Evolutionary conservation across 1,140 invertebrate genomes (phyloP), one percentile per base, ranked within the genome.

Genomic region (Drosophila quadrilineata): DNA sequence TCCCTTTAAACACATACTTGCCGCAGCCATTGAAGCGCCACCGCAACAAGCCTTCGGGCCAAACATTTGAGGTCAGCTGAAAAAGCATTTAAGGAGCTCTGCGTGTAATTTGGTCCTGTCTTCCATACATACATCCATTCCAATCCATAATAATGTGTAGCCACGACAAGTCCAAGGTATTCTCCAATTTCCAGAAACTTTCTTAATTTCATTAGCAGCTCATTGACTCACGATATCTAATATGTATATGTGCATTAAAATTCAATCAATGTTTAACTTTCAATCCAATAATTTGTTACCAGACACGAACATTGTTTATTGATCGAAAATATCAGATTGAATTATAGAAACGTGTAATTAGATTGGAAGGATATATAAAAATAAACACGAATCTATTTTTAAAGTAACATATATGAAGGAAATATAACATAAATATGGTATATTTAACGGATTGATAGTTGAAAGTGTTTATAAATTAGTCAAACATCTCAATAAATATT

Each of bases 51-150:
- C n/a, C 24, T 12, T 6, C 9, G 9, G 21, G 22, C 6, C 12
- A 22, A n/a, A 53, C 49, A n/a, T 53, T 53, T 53, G 49, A 19
- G 49, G 49, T 53, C 49, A 53, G 49, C 16, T 17, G 22, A 21
- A 29, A 40, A 28, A 28, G 35, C 35, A 36, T 50, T 50, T 50
- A 36, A 38, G 24, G 48, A 35, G 33, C 35, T n/a, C n/a, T 40
- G 38, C 33, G 49, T 40, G 49, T 52, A 52, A 38, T 40, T 38
- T 31, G 9, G 49, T 24, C 12, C 8, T 2, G 17, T 33, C 33
- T 12, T 8, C 12, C 40, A 6, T 26, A 22, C 22, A 26, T 43
- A 12, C 26, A 22, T 14, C 22, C 40, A 4, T n/a, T 40, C 17
- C 9, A 5, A 10, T 3, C 17, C 21, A 40, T 21, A 28, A 53